Evolutionary conservation across 1,140 invertebrate genomes (phyloP), one percentile per base, ranked within the genome.

Genomic region (Panagrolaimus sp.): DNA sequence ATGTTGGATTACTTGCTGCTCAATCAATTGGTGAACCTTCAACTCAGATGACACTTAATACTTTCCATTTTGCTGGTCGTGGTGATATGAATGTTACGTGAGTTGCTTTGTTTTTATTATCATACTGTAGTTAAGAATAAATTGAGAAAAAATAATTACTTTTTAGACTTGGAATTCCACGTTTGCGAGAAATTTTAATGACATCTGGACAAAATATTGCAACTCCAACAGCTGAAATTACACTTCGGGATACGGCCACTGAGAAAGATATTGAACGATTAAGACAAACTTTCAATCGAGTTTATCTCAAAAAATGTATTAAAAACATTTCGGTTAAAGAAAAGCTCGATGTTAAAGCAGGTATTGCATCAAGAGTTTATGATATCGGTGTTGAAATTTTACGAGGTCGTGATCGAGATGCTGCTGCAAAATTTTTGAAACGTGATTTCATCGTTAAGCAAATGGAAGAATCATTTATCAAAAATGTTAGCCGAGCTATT

Each of bases 11-110:
- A 26, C 84, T 98, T 66, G 95, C 95, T 21, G 95, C 95, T 24
- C 89, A 90, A 85, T 96, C 93, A 9, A 91, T 98, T 75, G 95
- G 95, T 70, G 96, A 99, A 86, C 96, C 96, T 0, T 97, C 94
- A 3, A 99, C 96, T 68, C 96, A 99, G 86, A 98, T 99, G 96
- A 99, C 96, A 76, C 84, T 99, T 72, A 99, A 99, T 80, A 99
- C 96, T 44, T 99, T 99, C 85, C 96, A 99, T 83, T 98, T 98
- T 86, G 96, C 96, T 76, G 96, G 96, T 84, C 89, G 94, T 86
- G 94, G 95, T 87, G 96, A 98, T 85, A 98, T 98, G 94, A 99
- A 99, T 84, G 94, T 99, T 0, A 99, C 96, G 32, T 38, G 7
- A 38, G 32, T 38, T 38, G 32, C 32, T 38, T 38, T 7, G 32